Percentiles rank a stretch among this genome's conserved stretches.
phyloP scores from a whole-genome alignment of 2,113 vertebrate species.

The Tautogolabrus adspersus region DNA sequence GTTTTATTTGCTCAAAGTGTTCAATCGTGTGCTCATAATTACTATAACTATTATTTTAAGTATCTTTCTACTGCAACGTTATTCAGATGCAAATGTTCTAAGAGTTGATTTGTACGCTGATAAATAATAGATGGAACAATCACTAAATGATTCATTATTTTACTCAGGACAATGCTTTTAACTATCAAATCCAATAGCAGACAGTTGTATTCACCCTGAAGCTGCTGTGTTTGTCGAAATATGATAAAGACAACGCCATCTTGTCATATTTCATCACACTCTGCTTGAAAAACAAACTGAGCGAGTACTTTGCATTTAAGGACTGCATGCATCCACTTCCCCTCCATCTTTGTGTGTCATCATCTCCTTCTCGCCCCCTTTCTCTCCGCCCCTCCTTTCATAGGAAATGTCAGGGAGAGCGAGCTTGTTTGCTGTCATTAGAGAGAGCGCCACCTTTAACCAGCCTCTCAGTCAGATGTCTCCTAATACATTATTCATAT shows the following conservation, averaged over 20 bases:
- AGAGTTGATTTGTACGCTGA: neutral
- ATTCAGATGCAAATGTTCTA: neutral
- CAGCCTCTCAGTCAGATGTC: conserved; percentile 72
- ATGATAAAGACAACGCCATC: conserved; percentile 20
- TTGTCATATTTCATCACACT: conserved; percentile 41
- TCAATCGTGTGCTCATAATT: neutral
- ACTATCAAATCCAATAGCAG: conserved; percentile 7
- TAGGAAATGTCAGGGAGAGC: conserved; percentile 64
- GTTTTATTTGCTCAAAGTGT: neutral
- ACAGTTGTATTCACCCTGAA: neutral
- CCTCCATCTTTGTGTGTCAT: conserved; percentile 27
- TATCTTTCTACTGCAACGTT: neutral
- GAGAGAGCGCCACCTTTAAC: conserved; percentile 67
- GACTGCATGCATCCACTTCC: conserved; percentile 4
- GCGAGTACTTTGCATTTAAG: conserved; percentile 30
- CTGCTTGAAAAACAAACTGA: conserved; percentile 37
- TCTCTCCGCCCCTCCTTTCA: conserved; percentile 8
- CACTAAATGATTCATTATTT: conserved; percentile 11
- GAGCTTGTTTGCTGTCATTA: conserved; percentile 73
- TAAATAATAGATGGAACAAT: conserved; percentile 3
- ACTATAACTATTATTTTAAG: too few relatives aligned
- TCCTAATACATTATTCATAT: conserved; percentile 77
- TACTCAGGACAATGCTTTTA: neutral
- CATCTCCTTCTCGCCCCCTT: conserved; percentile 1
- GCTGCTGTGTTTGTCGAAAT: conserved; percentile 16